A percentile compares a stretch with the other conserved stretches of the same genome.
phyloP scores from a whole-genome alignment of 1,140 invertebrate genomes.

The Drosophila athabasca region DNA sequence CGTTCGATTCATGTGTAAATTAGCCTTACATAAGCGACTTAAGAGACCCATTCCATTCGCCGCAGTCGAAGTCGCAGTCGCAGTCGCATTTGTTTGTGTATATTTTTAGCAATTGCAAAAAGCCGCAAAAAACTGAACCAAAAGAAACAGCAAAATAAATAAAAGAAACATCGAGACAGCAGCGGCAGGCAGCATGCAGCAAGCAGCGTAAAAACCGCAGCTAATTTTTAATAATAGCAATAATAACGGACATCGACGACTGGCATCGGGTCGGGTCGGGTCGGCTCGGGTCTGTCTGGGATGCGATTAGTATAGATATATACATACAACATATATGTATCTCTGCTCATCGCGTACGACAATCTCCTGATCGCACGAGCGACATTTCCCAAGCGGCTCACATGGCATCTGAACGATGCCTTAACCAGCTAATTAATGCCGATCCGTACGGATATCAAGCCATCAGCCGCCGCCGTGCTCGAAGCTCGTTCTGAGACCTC shows the following conservation, averaged over 20 bases:
- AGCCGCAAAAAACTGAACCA: slow-evolving; percentile 31
- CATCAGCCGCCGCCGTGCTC: slow-evolving; percentile 11
- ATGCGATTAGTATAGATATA: neutral
- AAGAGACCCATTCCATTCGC: slow-evolving; percentile 25
- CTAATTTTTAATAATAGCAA: slow-evolving; percentile 68
- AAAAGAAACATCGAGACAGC: slow-evolving; percentile 28
- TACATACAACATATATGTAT: neutral
- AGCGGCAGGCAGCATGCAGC: slow-evolving; percentile 8
- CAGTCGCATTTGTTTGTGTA: slow-evolving; percentile 30
- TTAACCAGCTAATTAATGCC: slow-evolving; percentile 70
- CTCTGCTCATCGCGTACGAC: slow-evolving; percentile 25
- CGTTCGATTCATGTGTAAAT: slow-evolving; percentile 79
- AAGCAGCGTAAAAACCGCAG: slow-evolving; percentile 58
- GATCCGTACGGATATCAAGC: slow-evolving; percentile 41
- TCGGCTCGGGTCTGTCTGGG: too few species aligned
- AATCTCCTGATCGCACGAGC: slow-evolving; percentile 23
- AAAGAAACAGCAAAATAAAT: slow-evolving; percentile 25
- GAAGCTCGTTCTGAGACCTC: slow-evolving; percentile 40
- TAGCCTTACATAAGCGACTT: slow-evolving; percentile 78
- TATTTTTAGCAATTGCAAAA: slow-evolving; percentile 82
- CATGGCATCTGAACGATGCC: slow-evolving; percentile 52
- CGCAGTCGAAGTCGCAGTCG: too few species aligned
- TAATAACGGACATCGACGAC: slow-evolving; percentile 20
- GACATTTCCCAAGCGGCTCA: slow-evolving; percentile 63
- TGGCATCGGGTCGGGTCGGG: too few species aligned